Evolutionary conservation across 1,140 invertebrate species (phyloP).

Genomic region (Orchesella cincta): DNA sequence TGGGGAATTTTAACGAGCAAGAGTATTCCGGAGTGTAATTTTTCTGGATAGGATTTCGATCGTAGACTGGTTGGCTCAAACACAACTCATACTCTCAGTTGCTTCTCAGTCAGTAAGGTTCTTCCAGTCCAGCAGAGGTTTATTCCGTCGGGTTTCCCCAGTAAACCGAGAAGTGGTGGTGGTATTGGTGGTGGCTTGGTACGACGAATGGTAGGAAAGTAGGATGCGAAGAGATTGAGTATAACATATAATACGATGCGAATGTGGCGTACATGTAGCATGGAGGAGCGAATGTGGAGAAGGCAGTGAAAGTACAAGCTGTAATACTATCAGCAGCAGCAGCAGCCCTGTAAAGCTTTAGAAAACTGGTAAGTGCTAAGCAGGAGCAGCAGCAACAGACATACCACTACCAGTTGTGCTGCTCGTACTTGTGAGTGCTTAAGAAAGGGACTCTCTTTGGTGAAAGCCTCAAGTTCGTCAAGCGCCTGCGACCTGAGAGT

Average conservation of each 20-base stretch:
- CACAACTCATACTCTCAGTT: neutral
- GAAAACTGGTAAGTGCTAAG: neutral
- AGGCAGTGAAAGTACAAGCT: no score
- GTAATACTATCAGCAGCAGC: neutral
- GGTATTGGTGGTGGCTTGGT: neutral
- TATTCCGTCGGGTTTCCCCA: constrained; percentile 16
- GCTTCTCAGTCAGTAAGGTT: neutral
- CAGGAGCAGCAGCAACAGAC: no score
- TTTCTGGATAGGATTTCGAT: constrained; percentile 31
- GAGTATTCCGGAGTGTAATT: no score
- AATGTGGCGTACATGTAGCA: neutral
- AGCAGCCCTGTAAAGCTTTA: no score
- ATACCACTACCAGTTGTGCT: neutral
- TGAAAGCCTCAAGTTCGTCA: constrained; percentile 28
- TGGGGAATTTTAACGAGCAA: no score
- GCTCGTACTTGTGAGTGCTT: neutral
- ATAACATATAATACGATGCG: neutral
- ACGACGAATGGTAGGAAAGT: constrained; percentile 22
- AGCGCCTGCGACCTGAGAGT: constrained; percentile 44
- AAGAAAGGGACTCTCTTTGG: constrained; percentile 19
- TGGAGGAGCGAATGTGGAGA: no score
- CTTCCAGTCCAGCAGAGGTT: constrained; percentile 2
- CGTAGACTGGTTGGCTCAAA: neutral
- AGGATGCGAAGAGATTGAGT: neutral
- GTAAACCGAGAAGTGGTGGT: constrained; percentile 22